A percentile compares a stretch with the other conserved stretches of the same genome.
Conservation (phyloP, 2,888 invertebrate genomes). For the Drosophila greeni region DNA sequence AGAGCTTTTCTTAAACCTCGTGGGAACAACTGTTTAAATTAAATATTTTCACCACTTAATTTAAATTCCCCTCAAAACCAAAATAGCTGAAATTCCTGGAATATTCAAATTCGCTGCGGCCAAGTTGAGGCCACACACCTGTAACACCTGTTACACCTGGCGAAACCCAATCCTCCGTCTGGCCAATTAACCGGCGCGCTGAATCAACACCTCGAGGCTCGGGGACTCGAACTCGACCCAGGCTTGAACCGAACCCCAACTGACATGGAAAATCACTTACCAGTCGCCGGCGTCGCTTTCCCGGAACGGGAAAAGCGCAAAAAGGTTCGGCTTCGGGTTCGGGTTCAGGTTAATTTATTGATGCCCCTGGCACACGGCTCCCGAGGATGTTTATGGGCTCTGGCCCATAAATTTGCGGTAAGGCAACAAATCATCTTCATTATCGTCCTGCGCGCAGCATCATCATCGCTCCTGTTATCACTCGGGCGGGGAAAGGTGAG, state of each 20-base stretch:
- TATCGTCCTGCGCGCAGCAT: slow-evolving; percentile 29
- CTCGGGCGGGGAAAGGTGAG: not conserved
- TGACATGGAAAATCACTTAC: slow-evolving; percentile 64
- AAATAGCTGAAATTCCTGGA: slow-evolving; percentile 2
- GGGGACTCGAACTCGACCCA: slow-evolving; percentile 6
- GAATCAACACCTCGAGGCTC: slow-evolving; percentile 5
- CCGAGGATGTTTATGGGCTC: slow-evolving; percentile 48
- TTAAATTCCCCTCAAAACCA: not conserved
- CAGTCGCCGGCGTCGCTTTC: slow-evolving; percentile 14
- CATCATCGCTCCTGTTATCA: slow-evolving; percentile 14
- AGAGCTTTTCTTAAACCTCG: too few relatives aligned
- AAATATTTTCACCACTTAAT: not conserved
- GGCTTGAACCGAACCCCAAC: slow-evolving; percentile 10
- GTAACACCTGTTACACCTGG: slow-evolving; percentile 1
- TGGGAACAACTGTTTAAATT: not conserved
- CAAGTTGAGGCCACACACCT: slow-evolving; percentile 5
- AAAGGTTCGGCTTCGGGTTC: slow-evolving; percentile 8
- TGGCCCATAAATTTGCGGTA: slow-evolving; percentile 56
- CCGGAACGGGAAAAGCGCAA: slow-evolving; percentile 9
- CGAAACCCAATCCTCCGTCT: slow-evolving; percentile 1
- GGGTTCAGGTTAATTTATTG: slow-evolving; percentile 54
- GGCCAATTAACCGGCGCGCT: slow-evolving; percentile 8
- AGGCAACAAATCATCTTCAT: slow-evolving; percentile 53
- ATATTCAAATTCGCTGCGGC: not conserved
- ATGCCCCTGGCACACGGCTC: slow-evolving; percentile 9